These are phyloP conservation scores for Cyclura pinguis DNA, from an alignment of 2,797 vertebrate genomes.

Conservation along the genomic window DNA sequence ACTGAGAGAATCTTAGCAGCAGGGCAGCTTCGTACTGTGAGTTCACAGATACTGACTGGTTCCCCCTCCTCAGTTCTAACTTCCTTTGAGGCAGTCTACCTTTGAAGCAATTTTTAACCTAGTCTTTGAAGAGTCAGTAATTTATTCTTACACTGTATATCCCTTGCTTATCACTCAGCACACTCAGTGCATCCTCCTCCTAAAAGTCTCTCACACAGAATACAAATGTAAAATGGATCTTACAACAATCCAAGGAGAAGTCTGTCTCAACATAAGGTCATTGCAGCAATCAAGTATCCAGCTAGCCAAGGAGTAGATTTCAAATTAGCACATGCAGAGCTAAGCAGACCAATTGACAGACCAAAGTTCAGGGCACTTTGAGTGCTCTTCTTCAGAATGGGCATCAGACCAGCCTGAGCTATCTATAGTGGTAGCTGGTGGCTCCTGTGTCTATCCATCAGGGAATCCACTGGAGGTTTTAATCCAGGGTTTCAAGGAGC, in stretches of 20 bases:
- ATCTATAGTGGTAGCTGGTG: no score
- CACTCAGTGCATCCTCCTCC: neutral
- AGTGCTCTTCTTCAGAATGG: neutral
- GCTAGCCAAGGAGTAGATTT: neutral
- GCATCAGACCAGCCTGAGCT: neutral
- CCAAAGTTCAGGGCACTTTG: neutral
- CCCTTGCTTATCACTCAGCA: neutral
- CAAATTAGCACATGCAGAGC: neutral
- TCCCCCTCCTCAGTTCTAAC: neutral
- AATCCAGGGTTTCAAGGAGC: no score
- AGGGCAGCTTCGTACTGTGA: neutral
- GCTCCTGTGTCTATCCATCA: no score
- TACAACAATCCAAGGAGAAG: neutral
- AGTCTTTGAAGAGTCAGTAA: neutral
- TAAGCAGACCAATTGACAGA: no score
- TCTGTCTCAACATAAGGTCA: no score
- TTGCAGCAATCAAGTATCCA: no score
- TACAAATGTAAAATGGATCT: neutral
- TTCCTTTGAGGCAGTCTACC: slow-evolving; percentile 30
- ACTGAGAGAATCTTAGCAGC: neutral
- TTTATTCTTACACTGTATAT: slow-evolving; percentile 15
- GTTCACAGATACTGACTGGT: neutral
- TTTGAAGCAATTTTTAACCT: neutral
- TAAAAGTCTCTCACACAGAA: neutral
- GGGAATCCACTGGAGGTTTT: no score